Conservation (phyloP, 2,888 invertebrate genomes). For the Sinodicranocentrus sp. region DNA sequence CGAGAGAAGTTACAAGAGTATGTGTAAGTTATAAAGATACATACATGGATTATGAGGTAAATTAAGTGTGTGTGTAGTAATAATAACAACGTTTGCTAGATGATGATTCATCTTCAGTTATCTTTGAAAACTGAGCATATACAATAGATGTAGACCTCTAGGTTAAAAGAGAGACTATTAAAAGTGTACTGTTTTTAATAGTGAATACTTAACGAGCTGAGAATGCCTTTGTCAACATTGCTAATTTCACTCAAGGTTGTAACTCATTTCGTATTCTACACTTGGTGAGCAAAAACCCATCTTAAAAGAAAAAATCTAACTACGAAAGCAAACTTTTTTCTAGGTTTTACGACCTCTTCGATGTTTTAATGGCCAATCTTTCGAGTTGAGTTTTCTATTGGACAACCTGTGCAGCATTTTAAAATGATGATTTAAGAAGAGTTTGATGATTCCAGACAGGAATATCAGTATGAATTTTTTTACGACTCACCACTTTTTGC, state of each 20-base stretch:
- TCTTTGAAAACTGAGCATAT: too few relatives aligned
- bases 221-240: conserved; percentile 34
- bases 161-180: too few relatives aligned
- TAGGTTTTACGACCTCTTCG: not conserved
- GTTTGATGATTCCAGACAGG: too few relatives aligned
- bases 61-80: too few relatives aligned
- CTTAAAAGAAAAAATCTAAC: too few relatives aligned
- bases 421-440: not conserved
- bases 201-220: conserved; percentile 20
- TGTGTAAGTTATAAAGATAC: not conserved
- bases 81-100: too few relatives aligned
- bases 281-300: too few relatives aligned
- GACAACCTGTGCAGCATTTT: not conserved
- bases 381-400: not conserved
- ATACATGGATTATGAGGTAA: not conserved
- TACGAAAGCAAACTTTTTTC: not conserved
- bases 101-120: too few relatives aligned
- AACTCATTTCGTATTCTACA: conserved; percentile 32
- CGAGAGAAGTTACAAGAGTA: not conserved
- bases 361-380: not conserved
- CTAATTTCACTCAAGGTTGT: conserved; percentile 37
- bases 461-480: too few relatives aligned
- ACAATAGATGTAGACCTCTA: too few relatives aligned
- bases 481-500: too few relatives aligned
- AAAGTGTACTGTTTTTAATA: not conserved